Evolutionary conservation across 92 coral and sea anemone species (phyloP).

Genomic region (Porites evermanni): DNA sequence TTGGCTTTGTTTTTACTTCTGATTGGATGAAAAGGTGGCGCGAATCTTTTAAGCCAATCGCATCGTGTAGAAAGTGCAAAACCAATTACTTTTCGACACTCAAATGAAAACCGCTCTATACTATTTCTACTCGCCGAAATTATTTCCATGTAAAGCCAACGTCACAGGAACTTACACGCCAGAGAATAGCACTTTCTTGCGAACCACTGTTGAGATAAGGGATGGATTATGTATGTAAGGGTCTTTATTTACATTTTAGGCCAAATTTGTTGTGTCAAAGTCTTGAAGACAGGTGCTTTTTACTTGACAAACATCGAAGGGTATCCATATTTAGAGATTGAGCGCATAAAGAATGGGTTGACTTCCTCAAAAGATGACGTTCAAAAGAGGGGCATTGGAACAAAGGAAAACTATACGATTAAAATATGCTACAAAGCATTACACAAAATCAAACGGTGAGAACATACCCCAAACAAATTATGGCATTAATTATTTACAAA

Average conservation of each 20-base stretch:
- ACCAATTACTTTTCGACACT: too few species aligned
- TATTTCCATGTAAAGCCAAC: too few species aligned
- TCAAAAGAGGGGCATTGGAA: neutral
- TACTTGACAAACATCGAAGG: neutral
- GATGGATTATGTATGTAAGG: too few species aligned
- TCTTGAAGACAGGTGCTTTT: slow-evolving; percentile 9
- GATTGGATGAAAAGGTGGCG: too few species aligned
- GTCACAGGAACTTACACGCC: too few species aligned
- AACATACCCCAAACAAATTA: slow-evolving; percentile 8
- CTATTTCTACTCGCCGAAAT: too few species aligned
- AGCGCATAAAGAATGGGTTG: neutral
- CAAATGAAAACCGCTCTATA: too few species aligned
- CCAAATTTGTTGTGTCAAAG: slow-evolving; percentile 1
- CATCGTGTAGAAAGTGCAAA: too few species aligned
- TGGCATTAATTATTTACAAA: slow-evolving; percentile 12
- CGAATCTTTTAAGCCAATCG: too few species aligned
- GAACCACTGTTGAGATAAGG: too few species aligned
- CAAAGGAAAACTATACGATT: neutral
- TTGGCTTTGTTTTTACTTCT: too few species aligned
- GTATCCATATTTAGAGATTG: neutral
- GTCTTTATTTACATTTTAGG: neutral
- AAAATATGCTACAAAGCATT: neutral
- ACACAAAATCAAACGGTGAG: neutral
- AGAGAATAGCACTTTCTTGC: too few species aligned
- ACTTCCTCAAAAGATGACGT: neutral